These are phyloP conservation scores for Sinonovacula constricta DNA, from an alignment of 1,140 invertebrate genomes.

Conservation along the genomic window DNA sequence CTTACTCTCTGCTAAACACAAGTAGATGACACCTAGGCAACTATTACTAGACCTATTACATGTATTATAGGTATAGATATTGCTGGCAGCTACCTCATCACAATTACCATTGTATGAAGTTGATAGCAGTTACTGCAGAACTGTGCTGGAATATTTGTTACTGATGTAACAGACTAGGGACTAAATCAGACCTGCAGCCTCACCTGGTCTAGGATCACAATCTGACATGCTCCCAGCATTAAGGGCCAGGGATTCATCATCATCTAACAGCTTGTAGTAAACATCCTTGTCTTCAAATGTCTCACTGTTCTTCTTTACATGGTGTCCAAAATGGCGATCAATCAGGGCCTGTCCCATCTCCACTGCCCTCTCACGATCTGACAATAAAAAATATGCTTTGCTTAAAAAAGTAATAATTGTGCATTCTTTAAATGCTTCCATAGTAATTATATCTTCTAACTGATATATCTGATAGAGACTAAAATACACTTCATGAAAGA, in stretches of 20 bases:
- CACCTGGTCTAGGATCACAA: conserved; percentile 69
- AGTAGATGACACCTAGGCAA: no score
- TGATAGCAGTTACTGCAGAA: no score
- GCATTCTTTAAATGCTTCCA: no score
- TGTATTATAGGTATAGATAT: no score
- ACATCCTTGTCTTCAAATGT: conserved; percentile 63
- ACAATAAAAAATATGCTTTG: conserved; percentile 51
- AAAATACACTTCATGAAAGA: no score
- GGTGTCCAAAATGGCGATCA: conserved; percentile 74
- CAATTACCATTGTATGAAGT: no score
- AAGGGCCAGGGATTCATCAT: conserved; percentile 73
- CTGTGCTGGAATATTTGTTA: neutral
- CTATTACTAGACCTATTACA: no score
- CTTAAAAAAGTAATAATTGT: no score
- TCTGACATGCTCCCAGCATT: conserved; percentile 69
- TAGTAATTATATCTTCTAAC: no score
- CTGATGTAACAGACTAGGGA: neutral
- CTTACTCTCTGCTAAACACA: no score
- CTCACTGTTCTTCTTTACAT: conserved; percentile 62
- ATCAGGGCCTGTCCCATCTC: conserved; percentile 77
- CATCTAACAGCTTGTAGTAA: conserved; percentile 76
- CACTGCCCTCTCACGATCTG: conserved; percentile 71
- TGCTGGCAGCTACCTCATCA: no score
- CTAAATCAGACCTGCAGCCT: neutral
- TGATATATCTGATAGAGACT: no score